phyloP scores from a whole-genome alignment of 2,113 vertebrate genomes.

The Dasyurus viverrinus region DNA sequence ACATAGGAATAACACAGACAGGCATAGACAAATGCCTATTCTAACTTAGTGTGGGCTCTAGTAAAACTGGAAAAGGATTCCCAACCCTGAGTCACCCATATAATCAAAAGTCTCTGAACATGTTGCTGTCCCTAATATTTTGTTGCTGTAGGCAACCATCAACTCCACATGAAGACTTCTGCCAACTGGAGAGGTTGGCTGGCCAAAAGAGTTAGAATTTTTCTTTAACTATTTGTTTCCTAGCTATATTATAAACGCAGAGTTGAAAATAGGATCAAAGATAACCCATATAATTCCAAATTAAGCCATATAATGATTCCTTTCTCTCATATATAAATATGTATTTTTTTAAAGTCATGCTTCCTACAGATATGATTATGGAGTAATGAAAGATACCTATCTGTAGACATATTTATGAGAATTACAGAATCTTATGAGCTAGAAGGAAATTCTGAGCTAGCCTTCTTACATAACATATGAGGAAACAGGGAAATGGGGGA shows the following conservation, averaged over 20 bases:
- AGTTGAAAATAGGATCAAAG: conserved; percentile 47
- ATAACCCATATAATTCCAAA: not conserved
- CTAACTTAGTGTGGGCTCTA: conserved; percentile 48
- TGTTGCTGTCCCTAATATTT: conserved; percentile 77
- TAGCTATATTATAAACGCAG: conserved; percentile 35
- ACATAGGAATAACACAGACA: not conserved
- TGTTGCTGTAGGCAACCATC: conserved; percentile 79
- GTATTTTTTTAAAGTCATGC: not conserved
- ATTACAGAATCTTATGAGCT: not conserved
- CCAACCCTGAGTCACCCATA: conserved; percentile 72
- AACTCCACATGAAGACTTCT: conserved; percentile 68
- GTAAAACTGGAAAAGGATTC: conserved; percentile 57
- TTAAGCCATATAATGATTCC: not conserved
- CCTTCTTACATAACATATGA: conserved; percentile 3
- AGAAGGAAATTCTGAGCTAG: not conserved
- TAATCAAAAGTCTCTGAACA: conserved; percentile 59
- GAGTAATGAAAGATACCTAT: not conserved
- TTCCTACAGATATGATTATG: not conserved
- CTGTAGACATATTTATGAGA: not conserved
- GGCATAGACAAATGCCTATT: conserved; percentile 59
- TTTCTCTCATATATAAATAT: not conserved
- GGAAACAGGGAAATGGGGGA: not conserved
- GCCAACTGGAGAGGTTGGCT: conserved; percentile 75
- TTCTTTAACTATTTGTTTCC: conserved; percentile 68
- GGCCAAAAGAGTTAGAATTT: conserved; percentile 46